Percentiles rank a stretch among this genome's conserved stretches.
These are phyloP conservation scores for Ditylenchus dipsaci DNA, from an alignment of 1,140 invertebrate species.

Conservation along the genomic window DNA sequence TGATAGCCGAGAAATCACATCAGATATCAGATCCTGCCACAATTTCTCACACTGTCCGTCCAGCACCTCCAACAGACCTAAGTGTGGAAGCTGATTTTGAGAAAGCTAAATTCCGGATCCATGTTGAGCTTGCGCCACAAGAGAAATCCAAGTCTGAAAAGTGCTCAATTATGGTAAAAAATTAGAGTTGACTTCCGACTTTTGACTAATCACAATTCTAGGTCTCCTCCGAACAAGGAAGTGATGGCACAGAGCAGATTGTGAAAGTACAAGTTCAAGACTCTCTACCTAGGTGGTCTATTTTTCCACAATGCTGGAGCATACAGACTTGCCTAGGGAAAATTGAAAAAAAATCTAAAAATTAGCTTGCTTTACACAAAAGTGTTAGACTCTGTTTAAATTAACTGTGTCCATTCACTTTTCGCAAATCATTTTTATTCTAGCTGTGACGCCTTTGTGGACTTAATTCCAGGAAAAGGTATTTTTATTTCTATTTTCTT, in stretches of 20 bases:
- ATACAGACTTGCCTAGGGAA: no score
- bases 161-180: not conserved
- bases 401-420: no score
- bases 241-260: constrained; percentile 26
- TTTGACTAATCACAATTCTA: not conserved
- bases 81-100: constrained; percentile 46
- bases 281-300: constrained; percentile 3
- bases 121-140: constrained; percentile 23
- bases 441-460: constrained; percentile 12
- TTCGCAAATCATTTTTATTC: constrained; percentile 8
- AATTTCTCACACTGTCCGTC: constrained; percentile 44
- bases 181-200: constrained; percentile 27
- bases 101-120: constrained; percentile 14
- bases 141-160: constrained; percentile 32
- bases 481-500: not conserved
- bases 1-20: constrained; percentile 47
- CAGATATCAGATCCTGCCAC: constrained; percentile 46
- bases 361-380: no score
- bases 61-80: constrained; percentile 46
- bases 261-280: constrained; percentile 33
- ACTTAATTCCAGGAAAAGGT: constrained; percentile 8
- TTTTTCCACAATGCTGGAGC: not conserved
- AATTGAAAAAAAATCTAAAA: no score
- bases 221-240: not conserved
- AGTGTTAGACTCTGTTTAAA: no score